Percentiles rank a stretch among this genome's conserved stretches.
These are phyloP conservation scores for Actinemys pallida DNA, from an alignment of 2,113 vertebrate genomes.

Conservation along the genomic window DNA sequence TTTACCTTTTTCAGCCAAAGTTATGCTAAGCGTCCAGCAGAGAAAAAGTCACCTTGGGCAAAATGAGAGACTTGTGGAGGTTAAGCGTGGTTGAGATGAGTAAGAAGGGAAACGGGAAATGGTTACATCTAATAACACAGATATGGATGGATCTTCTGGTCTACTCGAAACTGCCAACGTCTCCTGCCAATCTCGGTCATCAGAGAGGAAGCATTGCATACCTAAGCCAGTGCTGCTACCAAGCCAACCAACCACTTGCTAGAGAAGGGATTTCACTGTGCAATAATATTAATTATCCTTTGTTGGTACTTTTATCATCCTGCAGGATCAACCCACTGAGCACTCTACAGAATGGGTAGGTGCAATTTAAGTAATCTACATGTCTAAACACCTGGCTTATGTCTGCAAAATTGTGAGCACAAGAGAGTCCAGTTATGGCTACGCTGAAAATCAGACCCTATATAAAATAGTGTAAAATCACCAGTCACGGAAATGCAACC, in stretches of 20 bases:
- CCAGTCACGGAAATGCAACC: background rate
- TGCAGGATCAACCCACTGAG: background rate
- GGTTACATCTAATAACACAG: background rate
- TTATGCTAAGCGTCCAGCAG: background rate
- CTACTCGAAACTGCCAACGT: background rate
- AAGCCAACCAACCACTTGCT: background rate
- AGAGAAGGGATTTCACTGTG: too few relatives aligned
- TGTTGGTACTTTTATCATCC: background rate
- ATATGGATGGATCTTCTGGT: background rate
- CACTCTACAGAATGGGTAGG: too few relatives aligned
- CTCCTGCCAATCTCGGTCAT: background rate
- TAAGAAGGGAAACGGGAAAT: background rate
- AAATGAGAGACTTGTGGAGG: background rate
- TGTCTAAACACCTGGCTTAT: background rate
- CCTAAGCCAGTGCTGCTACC: background rate
- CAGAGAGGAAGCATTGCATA: background rate
- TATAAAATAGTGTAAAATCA: background rate
- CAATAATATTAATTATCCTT: background rate
- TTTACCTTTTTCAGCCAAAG: background rate
- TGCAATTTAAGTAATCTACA: background rate
- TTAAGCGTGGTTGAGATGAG: background rate
- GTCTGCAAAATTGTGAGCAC: background rate
- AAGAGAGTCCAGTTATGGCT: background rate
- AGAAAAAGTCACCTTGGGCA: background rate
- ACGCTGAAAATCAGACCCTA: background rate